Evolutionary conservation across 2,113 vertebrate genomes (phyloP).

Genomic region (Pedetes capensis): DNA sequence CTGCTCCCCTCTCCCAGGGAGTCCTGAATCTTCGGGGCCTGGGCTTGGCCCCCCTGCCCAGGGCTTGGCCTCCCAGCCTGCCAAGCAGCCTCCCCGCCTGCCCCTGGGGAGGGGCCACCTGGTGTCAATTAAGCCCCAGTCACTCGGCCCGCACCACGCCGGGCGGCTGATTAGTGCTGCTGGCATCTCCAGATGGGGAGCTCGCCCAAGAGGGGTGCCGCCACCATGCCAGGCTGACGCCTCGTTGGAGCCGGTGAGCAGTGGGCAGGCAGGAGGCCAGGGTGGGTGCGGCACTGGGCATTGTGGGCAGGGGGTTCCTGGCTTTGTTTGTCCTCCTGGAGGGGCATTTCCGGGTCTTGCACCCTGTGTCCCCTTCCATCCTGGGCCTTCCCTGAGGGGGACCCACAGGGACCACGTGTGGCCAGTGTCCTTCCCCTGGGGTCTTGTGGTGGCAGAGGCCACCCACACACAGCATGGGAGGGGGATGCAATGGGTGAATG

Average conservation of each 20-base stretch:
- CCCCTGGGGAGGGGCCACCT: slow-evolving; percentile 79
- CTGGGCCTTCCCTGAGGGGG: background rate
- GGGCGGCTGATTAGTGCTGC: slow-evolving; percentile 71
- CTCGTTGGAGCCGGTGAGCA: slow-evolving; percentile 49
- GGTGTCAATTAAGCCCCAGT: slow-evolving; percentile 76
- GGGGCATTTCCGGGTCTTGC: background rate
- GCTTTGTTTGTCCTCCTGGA: background rate
- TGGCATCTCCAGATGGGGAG: slow-evolving; percentile 62
- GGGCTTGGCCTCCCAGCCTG: slow-evolving; percentile 12
- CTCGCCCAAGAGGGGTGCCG: slow-evolving; percentile 26
- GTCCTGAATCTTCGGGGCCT: background rate
- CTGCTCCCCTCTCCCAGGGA: background rate
- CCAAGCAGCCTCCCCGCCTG: slow-evolving; percentile 66
- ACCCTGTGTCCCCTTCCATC: background rate
- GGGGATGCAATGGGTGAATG: background rate
- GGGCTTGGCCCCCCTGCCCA: slow-evolving; percentile 15
- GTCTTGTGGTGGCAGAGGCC: background rate
- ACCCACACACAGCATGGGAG: background rate
- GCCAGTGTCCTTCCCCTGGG: background rate
- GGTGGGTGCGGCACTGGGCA: accelerated
- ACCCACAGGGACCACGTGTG: background rate
- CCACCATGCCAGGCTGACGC: background rate
- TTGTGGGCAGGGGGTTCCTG: background rate
- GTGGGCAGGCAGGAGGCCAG: background rate
- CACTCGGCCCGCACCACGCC: slow-evolving; percentile 44